Percentiles rank a stretch among this genome's conserved stretches.
These are phyloP conservation scores for Taeniopygia guttata DNA, from an alignment of 2,797 vertebrate genomes.

Conservation along the genomic window DNA sequence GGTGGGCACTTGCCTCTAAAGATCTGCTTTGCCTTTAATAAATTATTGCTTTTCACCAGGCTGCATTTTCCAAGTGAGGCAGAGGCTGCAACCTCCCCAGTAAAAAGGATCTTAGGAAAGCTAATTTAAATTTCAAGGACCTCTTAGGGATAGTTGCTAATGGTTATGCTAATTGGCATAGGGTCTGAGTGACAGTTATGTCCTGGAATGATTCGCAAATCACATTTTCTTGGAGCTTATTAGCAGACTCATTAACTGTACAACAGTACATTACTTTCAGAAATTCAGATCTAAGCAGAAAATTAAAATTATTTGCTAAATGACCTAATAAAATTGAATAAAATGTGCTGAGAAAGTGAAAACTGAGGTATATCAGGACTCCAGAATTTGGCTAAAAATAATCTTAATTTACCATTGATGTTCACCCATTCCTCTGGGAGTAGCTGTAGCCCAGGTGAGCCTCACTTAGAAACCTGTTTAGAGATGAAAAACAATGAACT, in stretches of 20 bases:
- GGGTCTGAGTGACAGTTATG: constrained; percentile 78
- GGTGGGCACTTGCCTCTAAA: constrained; percentile 7
- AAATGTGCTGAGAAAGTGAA: constrained; percentile 77
- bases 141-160: constrained; percentile 72
- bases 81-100: constrained; percentile 4
- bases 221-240: constrained; percentile 79
- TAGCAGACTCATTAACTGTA: constrained; percentile 81
- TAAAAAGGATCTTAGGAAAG: constrained; percentile 67
- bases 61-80: background rate
- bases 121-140: constrained; percentile 74
- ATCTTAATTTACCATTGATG: background rate
- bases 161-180: constrained; percentile 73
- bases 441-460: background rate
- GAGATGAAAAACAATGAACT: background rate
- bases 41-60: constrained; percentile 7
- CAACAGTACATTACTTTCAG: constrained; percentile 81
- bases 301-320: constrained; percentile 85
- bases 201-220: constrained; percentile 77
- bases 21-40: constrained; percentile 3
- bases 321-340: constrained; percentile 81
- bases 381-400: constrained; percentile 53
- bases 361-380: constrained; percentile 48
- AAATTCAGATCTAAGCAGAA: constrained; percentile 83
- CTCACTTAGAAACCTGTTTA: background rate
- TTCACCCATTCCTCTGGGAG: background rate